A percentile compares a stretch with the other conserved stretches of the same genome.
Conservation (phyloP, 2,888 invertebrate genomes). For the Pteria penguin region DNA sequence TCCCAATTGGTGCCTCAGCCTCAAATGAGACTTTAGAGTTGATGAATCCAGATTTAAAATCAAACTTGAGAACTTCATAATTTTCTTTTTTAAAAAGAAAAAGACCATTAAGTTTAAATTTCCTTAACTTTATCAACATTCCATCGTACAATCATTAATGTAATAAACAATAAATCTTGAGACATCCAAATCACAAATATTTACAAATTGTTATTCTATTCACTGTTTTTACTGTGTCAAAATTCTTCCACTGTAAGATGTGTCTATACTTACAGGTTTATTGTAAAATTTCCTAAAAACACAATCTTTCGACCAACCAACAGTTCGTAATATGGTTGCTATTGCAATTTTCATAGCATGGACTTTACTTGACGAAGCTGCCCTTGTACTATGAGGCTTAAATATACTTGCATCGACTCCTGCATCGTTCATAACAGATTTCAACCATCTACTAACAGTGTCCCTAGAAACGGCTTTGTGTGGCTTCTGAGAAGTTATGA, state of each 20-base stretch:
- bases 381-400: constrained; percentile 37
- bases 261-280: constrained; percentile 3
- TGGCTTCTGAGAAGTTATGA: constrained; percentile 26
- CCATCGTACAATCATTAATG: background rate
- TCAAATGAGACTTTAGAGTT: constrained; percentile 18
- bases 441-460: constrained; percentile 39
- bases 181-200: too few relatives aligned
- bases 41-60: background rate
- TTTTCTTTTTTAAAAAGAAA: too few relatives aligned
- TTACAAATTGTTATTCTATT: too few relatives aligned
- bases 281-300: constrained; percentile 13
- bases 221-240: too few relatives aligned
- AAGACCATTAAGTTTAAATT: too few relatives aligned
- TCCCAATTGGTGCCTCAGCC: constrained; percentile 12
- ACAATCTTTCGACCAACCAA: constrained; percentile 4
- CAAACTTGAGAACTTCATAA: too few relatives aligned
- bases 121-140: background rate
- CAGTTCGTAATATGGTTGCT: constrained; percentile 4
- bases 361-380: constrained; percentile 18
- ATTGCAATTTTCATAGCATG: background rate
- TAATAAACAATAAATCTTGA: too few relatives aligned
- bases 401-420: constrained; percentile 32
- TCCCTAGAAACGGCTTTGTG: constrained; percentile 18
- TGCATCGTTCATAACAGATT: constrained; percentile 7
- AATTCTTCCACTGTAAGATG: background rate